Evolutionary conservation across 2,797 vertebrate species (phyloP).

Genomic region (Lithobates pipiens): DNA sequence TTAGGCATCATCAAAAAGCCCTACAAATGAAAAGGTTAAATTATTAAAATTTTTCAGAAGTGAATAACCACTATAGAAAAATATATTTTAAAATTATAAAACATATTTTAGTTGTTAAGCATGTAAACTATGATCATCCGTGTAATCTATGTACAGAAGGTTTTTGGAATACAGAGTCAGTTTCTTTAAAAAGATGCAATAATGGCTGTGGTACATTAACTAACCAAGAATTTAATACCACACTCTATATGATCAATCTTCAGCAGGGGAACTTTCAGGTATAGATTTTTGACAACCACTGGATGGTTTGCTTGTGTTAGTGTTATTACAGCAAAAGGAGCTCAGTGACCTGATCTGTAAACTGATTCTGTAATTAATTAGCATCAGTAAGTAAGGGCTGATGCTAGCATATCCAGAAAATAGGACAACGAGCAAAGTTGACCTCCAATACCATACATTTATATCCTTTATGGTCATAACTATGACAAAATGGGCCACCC

Average conservation of each 20-base stretch:
- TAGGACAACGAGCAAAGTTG: slow-evolving; percentile 67
- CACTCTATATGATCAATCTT: slow-evolving; percentile 20
- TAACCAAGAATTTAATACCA: neutral
- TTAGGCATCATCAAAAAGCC: neutral
- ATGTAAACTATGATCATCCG: neutral
- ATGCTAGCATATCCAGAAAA: slow-evolving; percentile 71
- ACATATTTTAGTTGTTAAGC: neutral
- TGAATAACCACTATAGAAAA: neutral
- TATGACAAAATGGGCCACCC: slow-evolving; percentile 71
- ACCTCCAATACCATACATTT: slow-evolving; percentile 62
- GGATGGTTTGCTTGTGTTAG: slow-evolving; percentile 35
- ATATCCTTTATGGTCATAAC: slow-evolving; percentile 66
- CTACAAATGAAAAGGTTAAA: neutral
- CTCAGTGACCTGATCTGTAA: slow-evolving; percentile 65
- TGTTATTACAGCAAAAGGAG: slow-evolving; percentile 65
- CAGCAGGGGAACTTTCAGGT: slow-evolving; percentile 25
- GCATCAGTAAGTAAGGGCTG: slow-evolving; percentile 71
- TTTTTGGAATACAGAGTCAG: neutral
- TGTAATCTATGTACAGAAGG: neutral
- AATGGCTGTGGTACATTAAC: neutral
- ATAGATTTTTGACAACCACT: neutral
- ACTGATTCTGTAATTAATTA: slow-evolving; percentile 71
- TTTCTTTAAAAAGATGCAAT: neutral
- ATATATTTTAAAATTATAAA: neutral
- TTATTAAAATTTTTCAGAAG: neutral